These are phyloP conservation scores for Champsocephalus gunnari DNA, from an alignment of 2,797 vertebrate species.

Conservation along the genomic window DNA sequence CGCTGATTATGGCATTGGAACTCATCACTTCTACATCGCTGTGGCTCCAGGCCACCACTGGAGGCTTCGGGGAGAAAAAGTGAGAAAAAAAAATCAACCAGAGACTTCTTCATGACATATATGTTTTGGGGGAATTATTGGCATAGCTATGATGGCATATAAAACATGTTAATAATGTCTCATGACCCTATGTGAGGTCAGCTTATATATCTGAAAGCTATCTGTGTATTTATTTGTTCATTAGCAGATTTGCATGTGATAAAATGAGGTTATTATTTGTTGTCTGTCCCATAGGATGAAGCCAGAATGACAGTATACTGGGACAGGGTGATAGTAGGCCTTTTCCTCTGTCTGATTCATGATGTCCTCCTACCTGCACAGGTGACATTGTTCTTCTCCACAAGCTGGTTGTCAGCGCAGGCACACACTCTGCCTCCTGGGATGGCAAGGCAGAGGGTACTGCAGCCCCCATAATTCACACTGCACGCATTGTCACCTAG, in stretches of 20 bases:
- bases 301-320: constrained; percentile 40
- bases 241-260: constrained; percentile 56
- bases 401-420: constrained; percentile 95
- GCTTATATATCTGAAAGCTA: constrained; percentile 28
- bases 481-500: constrained; percentile 96
- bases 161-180: constrained; percentile 63
- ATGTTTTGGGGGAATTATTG: constrained; percentile 54
- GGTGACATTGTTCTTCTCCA: constrained; percentile 95
- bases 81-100: constrained; percentile 25
- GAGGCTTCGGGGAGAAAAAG: constrained; percentile 64
- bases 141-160: constrained; percentile 47
- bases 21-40: constrained; percentile 90
- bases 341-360: constrained; percentile 71
- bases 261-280: constrained; percentile 48
- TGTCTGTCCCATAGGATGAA: constrained; percentile 58
- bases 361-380: constrained; percentile 90
- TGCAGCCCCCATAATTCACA: constrained; percentile 96
- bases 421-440: constrained; percentile 96
- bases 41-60: constrained; percentile 74
- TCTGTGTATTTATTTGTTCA: constrained; percentile 51
- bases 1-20: constrained; percentile 94
- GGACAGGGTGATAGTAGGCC: constrained; percentile 49
- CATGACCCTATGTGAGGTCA: constrained; percentile 54
- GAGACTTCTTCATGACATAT: constrained; percentile 32
- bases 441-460: constrained; percentile 94